Evolutionary conservation across 2,113 vertebrate species (phyloP).

Genomic region (Actinemys pallida): DNA sequence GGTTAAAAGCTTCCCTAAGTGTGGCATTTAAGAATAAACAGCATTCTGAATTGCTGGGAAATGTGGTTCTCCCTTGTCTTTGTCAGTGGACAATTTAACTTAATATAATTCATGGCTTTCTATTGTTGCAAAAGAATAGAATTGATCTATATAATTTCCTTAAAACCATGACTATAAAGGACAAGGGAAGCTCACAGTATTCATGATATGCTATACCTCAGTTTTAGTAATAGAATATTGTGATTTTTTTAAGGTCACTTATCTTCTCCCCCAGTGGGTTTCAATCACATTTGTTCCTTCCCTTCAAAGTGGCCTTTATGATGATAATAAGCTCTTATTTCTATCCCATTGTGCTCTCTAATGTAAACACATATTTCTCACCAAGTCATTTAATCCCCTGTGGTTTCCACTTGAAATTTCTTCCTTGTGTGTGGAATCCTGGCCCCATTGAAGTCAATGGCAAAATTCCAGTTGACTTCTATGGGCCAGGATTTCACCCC

Average conservation of each 20-base stretch:
- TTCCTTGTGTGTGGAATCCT: background rate
- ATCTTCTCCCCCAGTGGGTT: background rate
- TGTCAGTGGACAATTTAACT: background rate
- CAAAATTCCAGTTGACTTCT: background rate
- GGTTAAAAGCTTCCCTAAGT: background rate
- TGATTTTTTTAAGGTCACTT: background rate
- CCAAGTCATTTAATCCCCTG: background rate
- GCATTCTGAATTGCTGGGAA: conserved; percentile 43
- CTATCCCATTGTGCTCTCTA: background rate
- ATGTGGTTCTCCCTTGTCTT: background rate
- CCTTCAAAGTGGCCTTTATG: background rate
- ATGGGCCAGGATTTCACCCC: background rate
- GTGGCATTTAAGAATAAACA: background rate
- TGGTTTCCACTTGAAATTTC: background rate
- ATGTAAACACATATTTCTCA: background rate
- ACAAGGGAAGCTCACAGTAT: background rate
- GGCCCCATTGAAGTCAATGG: background rate
- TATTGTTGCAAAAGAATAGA: background rate
- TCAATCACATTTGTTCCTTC: background rate
- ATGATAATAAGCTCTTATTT: background rate
- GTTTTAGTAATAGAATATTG: conserved; percentile 16
- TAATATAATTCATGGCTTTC: background rate
- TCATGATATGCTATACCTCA: background rate
- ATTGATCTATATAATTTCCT: background rate
- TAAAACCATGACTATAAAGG: conserved; percentile 16